phyloP scores from a whole-genome alignment of 1,140 invertebrate species.

The Dermatophagoides farinae region DNA sequence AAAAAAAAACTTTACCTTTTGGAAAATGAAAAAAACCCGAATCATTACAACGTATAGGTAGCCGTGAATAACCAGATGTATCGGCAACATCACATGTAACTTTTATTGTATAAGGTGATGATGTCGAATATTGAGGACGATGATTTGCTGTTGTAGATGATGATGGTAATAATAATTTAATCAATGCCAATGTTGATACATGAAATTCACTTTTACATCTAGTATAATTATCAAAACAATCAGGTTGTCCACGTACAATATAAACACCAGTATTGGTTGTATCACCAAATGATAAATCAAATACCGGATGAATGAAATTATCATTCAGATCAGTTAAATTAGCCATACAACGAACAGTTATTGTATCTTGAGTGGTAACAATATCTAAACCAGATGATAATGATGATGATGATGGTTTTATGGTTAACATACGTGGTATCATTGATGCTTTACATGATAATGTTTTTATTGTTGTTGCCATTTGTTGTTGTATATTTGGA shows the following conservation, averaged over 20 bases:
- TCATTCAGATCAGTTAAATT: background rate
- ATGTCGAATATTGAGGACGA: too few relatives aligned
- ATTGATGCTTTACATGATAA: too few relatives aligned
- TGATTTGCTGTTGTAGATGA: background rate
- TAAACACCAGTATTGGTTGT: background rate
- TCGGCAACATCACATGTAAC: conserved; percentile 2
- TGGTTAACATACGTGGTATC: too few relatives aligned
- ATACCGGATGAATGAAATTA: conserved; percentile 1
- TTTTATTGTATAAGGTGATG: too few relatives aligned
- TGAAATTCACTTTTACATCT: background rate
- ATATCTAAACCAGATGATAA: background rate
- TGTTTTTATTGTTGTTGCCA: too few relatives aligned
- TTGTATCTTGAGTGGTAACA: background rate
- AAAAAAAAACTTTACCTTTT: background rate
- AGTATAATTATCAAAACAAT: background rate
- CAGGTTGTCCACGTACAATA: background rate
- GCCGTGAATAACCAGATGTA: background rate
- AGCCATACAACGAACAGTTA: background rate
- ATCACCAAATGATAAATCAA: background rate
- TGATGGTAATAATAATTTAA: background rate
- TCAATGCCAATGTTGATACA: background rate
- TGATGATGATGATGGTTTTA: too few relatives aligned
- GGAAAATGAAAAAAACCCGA: background rate
- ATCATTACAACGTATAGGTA: background rate
- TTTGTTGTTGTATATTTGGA: too few relatives aligned